Percentiles rank a stretch among this genome's conserved stretches.
Evolutionary conservation across 1,140 invertebrate species (phyloP).

Genomic region (Caerostris extrusa): DNA sequence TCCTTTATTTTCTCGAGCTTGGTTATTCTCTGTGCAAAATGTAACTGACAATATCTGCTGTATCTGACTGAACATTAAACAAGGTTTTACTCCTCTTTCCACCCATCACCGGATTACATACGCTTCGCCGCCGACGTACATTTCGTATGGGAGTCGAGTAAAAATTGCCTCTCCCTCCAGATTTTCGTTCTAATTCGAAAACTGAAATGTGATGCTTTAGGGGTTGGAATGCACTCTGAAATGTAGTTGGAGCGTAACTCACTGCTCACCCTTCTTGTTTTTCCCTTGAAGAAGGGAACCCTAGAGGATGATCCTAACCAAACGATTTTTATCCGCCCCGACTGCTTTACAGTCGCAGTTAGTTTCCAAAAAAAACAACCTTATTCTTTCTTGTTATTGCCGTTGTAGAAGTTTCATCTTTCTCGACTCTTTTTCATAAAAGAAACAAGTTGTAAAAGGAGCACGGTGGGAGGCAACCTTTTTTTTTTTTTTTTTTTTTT

Average conservation of each 20-base stretch:
- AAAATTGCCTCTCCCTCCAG: not conserved
- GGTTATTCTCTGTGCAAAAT: too few species aligned
- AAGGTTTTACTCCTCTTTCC: not conserved
- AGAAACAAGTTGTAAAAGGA: not conserved
- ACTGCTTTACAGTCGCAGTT: not conserved
- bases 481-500: not conserved
- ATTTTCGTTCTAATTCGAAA: slow-evolving; percentile 7
- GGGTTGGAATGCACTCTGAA: not conserved
- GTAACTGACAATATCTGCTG: not conserved
- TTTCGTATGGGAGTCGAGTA: not conserved
- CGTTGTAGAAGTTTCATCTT: not conserved
- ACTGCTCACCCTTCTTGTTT: not conserved
- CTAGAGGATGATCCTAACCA: not conserved
- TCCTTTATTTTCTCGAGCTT: too few species aligned
- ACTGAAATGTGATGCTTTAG: not conserved
- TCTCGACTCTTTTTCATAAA: not conserved
- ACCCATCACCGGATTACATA: not conserved
- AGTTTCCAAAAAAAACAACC: not conserved
- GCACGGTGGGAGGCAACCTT: not conserved
- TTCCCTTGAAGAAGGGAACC: not conserved
- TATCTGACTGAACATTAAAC: not conserved
- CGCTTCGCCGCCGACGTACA: not conserved
- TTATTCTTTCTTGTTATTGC: slow-evolving; percentile 13
- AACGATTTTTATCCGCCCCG: not conserved
- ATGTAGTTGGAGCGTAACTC: not conserved